These are phyloP conservation scores for Astyanax mexicanus DNA, from an alignment of 2,797 vertebrate species.

Conservation along the genomic window DNA sequence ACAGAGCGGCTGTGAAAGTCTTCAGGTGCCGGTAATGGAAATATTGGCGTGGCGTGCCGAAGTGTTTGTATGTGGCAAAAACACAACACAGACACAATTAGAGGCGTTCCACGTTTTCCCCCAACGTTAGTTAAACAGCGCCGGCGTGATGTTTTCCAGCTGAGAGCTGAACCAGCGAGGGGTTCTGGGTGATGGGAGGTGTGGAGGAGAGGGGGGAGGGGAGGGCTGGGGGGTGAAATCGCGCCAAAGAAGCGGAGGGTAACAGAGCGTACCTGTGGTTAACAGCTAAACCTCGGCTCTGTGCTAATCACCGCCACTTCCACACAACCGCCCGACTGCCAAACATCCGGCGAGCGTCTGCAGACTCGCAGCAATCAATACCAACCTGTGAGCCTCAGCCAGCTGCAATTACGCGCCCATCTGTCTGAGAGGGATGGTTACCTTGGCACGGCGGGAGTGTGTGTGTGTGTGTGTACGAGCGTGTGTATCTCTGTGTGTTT, in stretches of 20 bases:
- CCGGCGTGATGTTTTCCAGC: slow-evolving; percentile 23
- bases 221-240: not conserved
- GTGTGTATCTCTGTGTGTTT: slow-evolving; percentile 36
- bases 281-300: slow-evolving; percentile 11
- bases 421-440: slow-evolving; percentile 45
- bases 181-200: too few relatives aligned
- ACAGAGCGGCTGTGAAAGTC: slow-evolving; percentile 5
- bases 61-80: slow-evolving; percentile 7
- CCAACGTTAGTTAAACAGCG: slow-evolving; percentile 13
- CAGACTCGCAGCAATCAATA: slow-evolving; percentile 44
- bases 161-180: slow-evolving; percentile 10
- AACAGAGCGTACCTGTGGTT: slow-evolving; percentile 21
- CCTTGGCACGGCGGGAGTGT: slow-evolving; percentile 37
- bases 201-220: not conserved
- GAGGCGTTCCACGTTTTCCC: slow-evolving; percentile 13
- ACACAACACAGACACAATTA: slow-evolving; percentile 34
- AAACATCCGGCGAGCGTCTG: slow-evolving; percentile 36
- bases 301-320: slow-evolving; percentile 10
- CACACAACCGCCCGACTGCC: slow-evolving; percentile 20
- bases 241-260: not conserved
- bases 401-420: slow-evolving; percentile 47
- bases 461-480: slow-evolving; percentile 9
- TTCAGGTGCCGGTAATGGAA: slow-evolving; percentile 2
- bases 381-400: slow-evolving; percentile 43
- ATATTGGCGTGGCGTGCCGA: slow-evolving; percentile 2